Evolutionary conservation across 2,888 invertebrate genomes (phyloP), one percentile per base, ranked within the genome.

Genomic region (Aleiodes alternator): DNA sequence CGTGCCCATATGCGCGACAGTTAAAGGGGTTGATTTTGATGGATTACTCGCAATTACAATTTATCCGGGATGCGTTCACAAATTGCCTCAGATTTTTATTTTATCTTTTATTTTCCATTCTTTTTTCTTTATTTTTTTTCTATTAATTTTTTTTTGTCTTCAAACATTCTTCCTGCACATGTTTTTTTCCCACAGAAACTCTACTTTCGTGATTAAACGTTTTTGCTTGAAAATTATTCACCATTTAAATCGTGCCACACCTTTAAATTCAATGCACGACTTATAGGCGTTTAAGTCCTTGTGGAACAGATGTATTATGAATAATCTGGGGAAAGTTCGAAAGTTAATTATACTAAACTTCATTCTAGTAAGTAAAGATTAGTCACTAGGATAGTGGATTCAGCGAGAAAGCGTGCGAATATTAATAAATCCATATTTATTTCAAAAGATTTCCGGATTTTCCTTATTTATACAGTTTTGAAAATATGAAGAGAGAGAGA

Each of bases 11-110:
- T 64, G 61, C 59, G 61, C 12, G 11, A 8, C 43, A 8, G 43
- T 64, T 23, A 50, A 38, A 72, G 77, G 81, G 83, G 80, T 79
- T 84, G 82, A 84, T 86, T 85, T 86, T 86, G 86, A 86, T 86
- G 81, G 83, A 86, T 86, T 80, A 81, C 80, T 70, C 77, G 77
- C 78, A 83, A 83, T 84, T 79, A 78, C 78, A 57, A 79, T 77
- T 80, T 78, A 59, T 69, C 75, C 11, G 12, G 16, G 23, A 57
- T 77, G 72, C 74, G 72, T 66, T 53, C 12, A 51, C 34, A 72
- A 76, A 72, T 76, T 78, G 75, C 70, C 73, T 68, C 34, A 50
- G 69, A 64, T 16, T 34, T 16, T 16, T 31, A 55, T 14, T 59
- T 61, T 53, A 14, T 64, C 34, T 43, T 16, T 16, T 55, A 11